Base-by-base conservation (phyloP, 2,888 invertebrate genomes). In the Pharmacophagus antenor region DNA sequence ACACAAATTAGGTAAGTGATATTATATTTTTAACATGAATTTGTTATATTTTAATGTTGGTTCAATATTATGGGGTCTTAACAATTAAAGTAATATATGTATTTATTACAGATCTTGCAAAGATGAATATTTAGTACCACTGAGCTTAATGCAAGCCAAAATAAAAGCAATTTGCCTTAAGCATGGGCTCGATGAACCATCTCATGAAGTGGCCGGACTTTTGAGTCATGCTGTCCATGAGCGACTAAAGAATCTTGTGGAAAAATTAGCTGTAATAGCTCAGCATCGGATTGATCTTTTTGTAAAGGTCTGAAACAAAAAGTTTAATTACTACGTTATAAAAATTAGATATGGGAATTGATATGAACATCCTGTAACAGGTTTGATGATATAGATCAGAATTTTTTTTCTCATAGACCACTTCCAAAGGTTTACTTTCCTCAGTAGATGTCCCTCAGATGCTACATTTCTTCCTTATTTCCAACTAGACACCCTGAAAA, bases 211-310 rank as follows among this genome's bases (percentile, higher is more conserved):
- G n/a, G 94, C 96, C 1, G 95, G 95, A 20, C 91, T 98, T 61
- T 92, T 99, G 72, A 97, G 97, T 54, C 98, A 99, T 85, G 99
- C 98, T 7, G 94, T 96, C 21, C 98, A 99, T 84, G 98, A 98
- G 82, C 93, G 98, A 70, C 92, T 99, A 67, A 96, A 97, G 87
- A 96, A 95, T 82, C 85, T 99, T 67, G 92, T 98, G 51, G 97
- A 97, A 88, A 97, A 97, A 85, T 92, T 99, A 70, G 95, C 97
- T 54, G 94, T 96, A 69, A 95, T 97, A 77, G 97, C 99, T 1
- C 98, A 98, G 84, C 99, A 99, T 90, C 93, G 99, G 77, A 94
- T 97, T 82, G 98, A 99, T 89, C 93, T 96, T 72, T 93, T 97
- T 3, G 75, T 80, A 76, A 98, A 97, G 92, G 96, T 96, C n/a